phyloP scores from a whole-genome alignment of 2,113 vertebrate species.

The Nothocercus julius region DNA sequence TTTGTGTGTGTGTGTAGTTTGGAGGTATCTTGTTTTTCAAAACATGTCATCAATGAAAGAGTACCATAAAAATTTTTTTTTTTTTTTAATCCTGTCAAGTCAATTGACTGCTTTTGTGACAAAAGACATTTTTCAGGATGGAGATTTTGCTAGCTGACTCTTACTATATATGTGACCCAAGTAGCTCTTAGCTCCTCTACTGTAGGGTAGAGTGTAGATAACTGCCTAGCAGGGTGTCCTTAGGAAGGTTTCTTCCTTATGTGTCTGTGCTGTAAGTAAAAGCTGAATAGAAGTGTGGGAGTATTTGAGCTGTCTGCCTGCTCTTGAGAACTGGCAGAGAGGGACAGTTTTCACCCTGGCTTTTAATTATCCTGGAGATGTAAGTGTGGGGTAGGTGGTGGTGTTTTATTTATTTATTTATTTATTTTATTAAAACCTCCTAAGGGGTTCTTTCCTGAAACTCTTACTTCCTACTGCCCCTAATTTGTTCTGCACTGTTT shows the following conservation, averaged over 20 bases:
- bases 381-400: background rate
- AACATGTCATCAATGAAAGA: too few species aligned
- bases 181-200: too few species aligned
- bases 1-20: too few species aligned
- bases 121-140: background rate
- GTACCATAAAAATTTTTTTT: too few species aligned
- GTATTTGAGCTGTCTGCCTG: background rate
- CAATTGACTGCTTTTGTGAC: background rate
- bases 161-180: background rate
- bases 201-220: too few species aligned
- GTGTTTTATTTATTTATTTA: too few species aligned
- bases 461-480: background rate
- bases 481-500: background rate
- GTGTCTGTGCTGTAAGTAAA: background rate
- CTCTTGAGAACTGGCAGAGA: background rate
- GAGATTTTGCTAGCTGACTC: background rate
- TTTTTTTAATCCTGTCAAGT: background rate
- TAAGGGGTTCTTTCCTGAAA: too few species aligned
- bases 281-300: background rate
- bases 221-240: background rate
- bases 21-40: too few species aligned
- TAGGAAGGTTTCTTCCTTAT: background rate
- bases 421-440: too few species aligned
- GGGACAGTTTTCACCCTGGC: background rate
- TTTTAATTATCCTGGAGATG: background rate